Conservation (phyloP, 2,113 vertebrate species). For the Heliornis fulica region DNA sequence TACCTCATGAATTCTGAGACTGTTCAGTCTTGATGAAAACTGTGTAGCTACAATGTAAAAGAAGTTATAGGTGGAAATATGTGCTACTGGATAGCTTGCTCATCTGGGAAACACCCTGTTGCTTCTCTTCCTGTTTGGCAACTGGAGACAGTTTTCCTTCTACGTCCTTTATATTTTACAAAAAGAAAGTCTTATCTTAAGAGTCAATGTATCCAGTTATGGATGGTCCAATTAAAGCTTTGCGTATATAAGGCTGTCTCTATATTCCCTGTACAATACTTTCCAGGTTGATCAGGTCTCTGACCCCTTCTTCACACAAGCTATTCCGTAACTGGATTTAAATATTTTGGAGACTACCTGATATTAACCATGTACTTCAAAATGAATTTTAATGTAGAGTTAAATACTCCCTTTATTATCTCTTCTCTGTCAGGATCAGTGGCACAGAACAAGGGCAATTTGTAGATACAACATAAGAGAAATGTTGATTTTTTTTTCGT, state of each 20-base stretch:
- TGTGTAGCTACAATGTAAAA: neutral
- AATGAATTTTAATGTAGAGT: neutral
- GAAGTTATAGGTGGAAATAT: neutral
- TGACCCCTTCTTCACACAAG: neutral
- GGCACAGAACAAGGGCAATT: neutral
- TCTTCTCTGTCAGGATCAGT: neutral
- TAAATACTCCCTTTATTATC: neutral
- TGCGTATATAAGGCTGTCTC: neutral
- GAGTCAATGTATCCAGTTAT: neutral
- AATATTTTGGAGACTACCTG: neutral
- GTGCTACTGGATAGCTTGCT: neutral
- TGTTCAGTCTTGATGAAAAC: neutral
- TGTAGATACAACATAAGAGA: neutral
- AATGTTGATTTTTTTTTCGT: neutral
- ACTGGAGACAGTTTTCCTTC: neutral
- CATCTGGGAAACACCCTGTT: neutral
- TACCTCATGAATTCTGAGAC: neutral
- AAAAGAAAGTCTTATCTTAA: neutral
- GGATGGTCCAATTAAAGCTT: neutral
- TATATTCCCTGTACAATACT: neutral
- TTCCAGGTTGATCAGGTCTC: neutral
- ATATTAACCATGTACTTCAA: neutral
- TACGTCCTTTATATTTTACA: neutral
- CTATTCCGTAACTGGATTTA: neutral
- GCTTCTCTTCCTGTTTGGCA: neutral